Evolutionary conservation across 2,797 vertebrate genomes (phyloP).

Genomic region (Neostethus bicornis): DNA sequence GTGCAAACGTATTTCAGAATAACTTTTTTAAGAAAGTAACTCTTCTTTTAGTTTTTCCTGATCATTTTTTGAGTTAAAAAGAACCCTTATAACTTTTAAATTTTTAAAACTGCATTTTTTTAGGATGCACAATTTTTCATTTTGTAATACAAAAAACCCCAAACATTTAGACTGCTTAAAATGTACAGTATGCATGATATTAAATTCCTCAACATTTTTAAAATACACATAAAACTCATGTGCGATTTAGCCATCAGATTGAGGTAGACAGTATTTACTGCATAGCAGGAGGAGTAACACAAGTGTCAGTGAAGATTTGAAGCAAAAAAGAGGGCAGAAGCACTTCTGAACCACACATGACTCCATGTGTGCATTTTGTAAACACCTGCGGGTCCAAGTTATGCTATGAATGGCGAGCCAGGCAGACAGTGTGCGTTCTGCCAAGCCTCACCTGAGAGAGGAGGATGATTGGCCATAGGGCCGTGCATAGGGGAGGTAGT

Average conservation of each 20-base stretch:
- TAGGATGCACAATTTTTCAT: too few species aligned
- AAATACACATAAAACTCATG: conserved; percentile 1
- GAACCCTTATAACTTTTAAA: too few species aligned
- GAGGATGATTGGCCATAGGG: conserved; percentile 75
- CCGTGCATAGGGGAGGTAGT: conserved; percentile 78
- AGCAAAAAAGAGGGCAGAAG: conserved; percentile 33
- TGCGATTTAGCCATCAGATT: background rate
- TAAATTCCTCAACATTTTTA: too few species aligned
- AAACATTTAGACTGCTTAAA: too few species aligned
- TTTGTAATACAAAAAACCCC: too few species aligned
- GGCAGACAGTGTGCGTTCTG: conserved; percentile 23
- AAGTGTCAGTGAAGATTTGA: conserved; percentile 34
- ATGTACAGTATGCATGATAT: too few species aligned
- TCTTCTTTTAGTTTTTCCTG: too few species aligned
- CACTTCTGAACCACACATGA: conserved; percentile 15
- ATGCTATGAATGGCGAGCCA: conserved; percentile 25
- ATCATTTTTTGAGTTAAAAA: too few species aligned
- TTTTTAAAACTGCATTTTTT: too few species aligned
- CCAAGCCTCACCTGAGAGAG: conserved; percentile 85
- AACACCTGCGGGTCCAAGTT: conserved; percentile 22
- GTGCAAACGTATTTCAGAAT: too few species aligned
- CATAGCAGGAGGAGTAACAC: conserved; percentile 42
- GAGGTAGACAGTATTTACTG: background rate
- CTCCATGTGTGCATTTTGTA: conserved; percentile 7
- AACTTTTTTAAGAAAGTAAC: too few species aligned